phyloP scores from a whole-genome alignment of 2,797 vertebrate species.

The Podargus strigoides region DNA sequence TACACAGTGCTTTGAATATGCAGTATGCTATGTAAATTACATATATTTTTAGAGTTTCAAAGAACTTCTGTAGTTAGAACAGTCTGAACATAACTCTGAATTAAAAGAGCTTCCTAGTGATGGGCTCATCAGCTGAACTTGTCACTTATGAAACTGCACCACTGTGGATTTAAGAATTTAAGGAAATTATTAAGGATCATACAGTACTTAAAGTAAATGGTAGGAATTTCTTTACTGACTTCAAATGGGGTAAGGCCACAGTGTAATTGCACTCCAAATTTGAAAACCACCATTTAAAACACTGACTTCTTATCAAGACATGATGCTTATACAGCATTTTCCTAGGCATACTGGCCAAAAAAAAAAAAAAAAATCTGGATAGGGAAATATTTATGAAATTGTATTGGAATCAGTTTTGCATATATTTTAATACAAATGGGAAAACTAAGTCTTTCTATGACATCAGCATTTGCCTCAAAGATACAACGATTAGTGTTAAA shows the following conservation, averaged over 20 bases:
- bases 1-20: slow-evolving; percentile 14
- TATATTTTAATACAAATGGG: background rate
- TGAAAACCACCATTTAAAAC: background rate
- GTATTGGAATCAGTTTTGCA: background rate
- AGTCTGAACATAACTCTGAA: background rate
- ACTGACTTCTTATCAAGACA: background rate
- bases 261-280: background rate
- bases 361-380: background rate
- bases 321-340: background rate
- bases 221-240: background rate
- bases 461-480: background rate
- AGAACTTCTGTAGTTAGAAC: background rate
- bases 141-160: background rate
- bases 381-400: background rate
- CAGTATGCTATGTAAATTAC: background rate
- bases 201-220: background rate
- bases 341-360: background rate
- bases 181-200: background rate
- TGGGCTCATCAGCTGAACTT: background rate
- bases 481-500: rapidly evolving
- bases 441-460: background rate
- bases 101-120: background rate
- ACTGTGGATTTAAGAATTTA: background rate
- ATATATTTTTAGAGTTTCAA: slow-evolving; percentile 1
- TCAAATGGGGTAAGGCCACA: background rate